Percentiles rank a stretch among this genome's conserved stretches.
Evolutionary conservation across 2,797 vertebrate species (phyloP).

Genomic region (Ctenochaetus hawaiiensis): DNA sequence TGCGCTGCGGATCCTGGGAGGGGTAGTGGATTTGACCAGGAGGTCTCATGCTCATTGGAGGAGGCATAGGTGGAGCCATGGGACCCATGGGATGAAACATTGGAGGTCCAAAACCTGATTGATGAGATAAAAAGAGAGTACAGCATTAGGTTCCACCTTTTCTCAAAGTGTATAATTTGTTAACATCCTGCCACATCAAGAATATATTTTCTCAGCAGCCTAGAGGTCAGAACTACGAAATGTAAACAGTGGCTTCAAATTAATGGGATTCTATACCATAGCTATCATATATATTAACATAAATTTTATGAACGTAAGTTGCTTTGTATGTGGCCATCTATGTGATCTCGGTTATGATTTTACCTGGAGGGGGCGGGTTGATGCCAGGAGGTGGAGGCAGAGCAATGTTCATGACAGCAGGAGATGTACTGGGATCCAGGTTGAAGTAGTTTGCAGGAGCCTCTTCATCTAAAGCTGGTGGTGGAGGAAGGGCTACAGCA

Average conservation of each 20-base stretch:
- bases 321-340: neutral
- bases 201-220: neutral
- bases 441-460: slow-evolving; percentile 98
- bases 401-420: slow-evolving; percentile 94
- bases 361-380: slow-evolving; percentile 94
- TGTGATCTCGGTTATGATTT: neutral
- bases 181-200: neutral
- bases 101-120: slow-evolving; percentile 93
- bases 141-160: neutral
- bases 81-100: slow-evolving; percentile 91
- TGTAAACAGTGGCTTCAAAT: neutral
- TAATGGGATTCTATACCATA: neutral
- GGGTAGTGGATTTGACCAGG: slow-evolving; percentile 98
- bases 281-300: neutral
- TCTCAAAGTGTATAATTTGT: neutral
- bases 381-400: slow-evolving; percentile 96
- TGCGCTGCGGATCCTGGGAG: slow-evolving; percentile 98
- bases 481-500: slow-evolving; percentile 92
- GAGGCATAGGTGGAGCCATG: slow-evolving; percentile 92
- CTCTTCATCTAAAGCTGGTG: slow-evolving; percentile 93
- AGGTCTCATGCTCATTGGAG: slow-evolving; percentile 95
- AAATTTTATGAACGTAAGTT: too few species aligned
- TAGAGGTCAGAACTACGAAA: neutral
- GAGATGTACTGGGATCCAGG: slow-evolving; percentile 91
- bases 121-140: neutral